Evolutionary conservation across 1,140 invertebrate genomes (phyloP), one percentile per base, ranked within the genome.

Genomic region (Proctacanthus coquilletti): DNA sequence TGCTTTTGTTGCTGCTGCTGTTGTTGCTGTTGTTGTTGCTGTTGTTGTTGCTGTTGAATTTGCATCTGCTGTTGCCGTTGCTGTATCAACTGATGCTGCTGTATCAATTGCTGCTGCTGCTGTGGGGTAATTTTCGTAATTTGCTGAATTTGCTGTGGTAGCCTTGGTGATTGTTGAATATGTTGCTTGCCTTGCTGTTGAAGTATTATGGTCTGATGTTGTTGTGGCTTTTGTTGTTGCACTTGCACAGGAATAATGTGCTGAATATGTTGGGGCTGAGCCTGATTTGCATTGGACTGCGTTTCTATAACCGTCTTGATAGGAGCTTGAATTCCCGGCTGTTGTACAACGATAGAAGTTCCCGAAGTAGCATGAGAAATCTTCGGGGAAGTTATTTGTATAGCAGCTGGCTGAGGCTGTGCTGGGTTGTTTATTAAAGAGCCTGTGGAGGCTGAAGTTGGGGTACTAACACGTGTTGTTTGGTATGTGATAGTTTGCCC

Each of bases 11-110:
- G 45, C 27, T 0, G 48, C 8, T 18, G 27, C 14, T 45, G 45
- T 36, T 10, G 41, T 45, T 11, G 51, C 27, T 2, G 53, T 59
- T 27, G 58, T 63, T 0, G 52, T 45, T 4, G 60, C 56, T 4
- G 54, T 56, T 20, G 36, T 34, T 11, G 36, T 31, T 20, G 37
- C 25, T 34, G 30, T 21, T 21, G 29, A 18, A 37, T 25, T 14
- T 14, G 27, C 30, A 29, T n/a, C 3, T 25, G 2, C 19, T 11
- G 21, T 8, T 4, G 19, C 34, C 15, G 4, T 18, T 18, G 29
- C 13, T 39, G 13, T 23, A 46, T 45, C 21, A 47, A 36, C 13
- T 47, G 44, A 17, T 47, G 51, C 10, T 49, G 52, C 18, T 53
- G 51, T 21, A 47, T 44, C 17, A 44, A 29, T 43, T 36, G 45